Base-by-base conservation (phyloP, 2,113 vertebrate species). In the Lanius ludovicianus region DNA sequence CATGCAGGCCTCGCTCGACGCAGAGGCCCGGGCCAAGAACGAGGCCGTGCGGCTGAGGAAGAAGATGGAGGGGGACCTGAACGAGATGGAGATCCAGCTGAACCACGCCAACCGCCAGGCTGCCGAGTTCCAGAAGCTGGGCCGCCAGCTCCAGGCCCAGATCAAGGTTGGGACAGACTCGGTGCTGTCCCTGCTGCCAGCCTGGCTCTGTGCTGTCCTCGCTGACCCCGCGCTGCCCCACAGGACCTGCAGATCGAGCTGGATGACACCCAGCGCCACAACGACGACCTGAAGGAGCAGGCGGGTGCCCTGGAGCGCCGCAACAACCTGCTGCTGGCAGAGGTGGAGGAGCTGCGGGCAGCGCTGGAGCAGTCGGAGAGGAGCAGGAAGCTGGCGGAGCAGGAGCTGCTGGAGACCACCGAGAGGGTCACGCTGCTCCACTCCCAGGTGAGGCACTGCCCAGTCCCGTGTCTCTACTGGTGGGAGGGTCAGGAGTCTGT, bases 41-140 rank as follows among this genome's bases (percentile, higher is more conserved):
- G 99, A 99, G 97, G 99, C 99, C 0, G 93, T 99, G n/a, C 88
- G 99, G 46, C 98, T 99, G 76, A 98, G 98, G 96, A 99, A 99
- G 98, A 99, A 99, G 97, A 99, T 99, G 99, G 99, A 99, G 74
- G 98, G 99, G 0, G 99, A 99, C 96, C 96, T 99, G 95, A 99
- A 99, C 0, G 99, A 99, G 90, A 99, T 99, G 98, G 99, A 99
- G 97, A 98, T 99, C 91, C 99, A 99, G 98, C 97, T 99, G 84
- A 99, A 95, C 96, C 99, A 99, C 0, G 99, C 99, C 87, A 99
- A 98, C 95, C 98, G 99, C 87, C 98, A 99, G 97, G 98, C 99
- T 0, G 89, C 95, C 0, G 99, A 99, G 95, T 98, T 98, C 37
- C 99, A 99, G 98, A 99, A 98, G 35, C 97, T 99, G 79, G 96